Evolutionary conservation across 2,888 invertebrate species (phyloP), one percentile per base, ranked within the genome.

Genomic region (Plemyria rubiginata): DNA sequence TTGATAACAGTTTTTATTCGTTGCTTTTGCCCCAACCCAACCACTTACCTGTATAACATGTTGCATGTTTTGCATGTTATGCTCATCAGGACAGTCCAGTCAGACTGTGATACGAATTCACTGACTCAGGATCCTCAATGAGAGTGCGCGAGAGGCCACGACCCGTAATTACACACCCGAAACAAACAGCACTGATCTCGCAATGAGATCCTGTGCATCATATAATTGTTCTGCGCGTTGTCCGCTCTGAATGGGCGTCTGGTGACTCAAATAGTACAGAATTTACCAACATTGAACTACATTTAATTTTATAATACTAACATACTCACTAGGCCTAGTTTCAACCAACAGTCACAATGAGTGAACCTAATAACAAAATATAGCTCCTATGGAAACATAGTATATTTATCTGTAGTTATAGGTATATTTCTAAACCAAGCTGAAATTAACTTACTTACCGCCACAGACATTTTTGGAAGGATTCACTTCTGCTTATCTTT

Each of bases 151-250:
- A 58, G 78, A 76, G 85, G 87, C 78, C 88, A 74, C 86, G 88
- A 90, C 90, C 88, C 79, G 81, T 80, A 90, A 89, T 91, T 90
- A 88, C 75, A 81, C 70, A 79, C 72, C 87, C 89, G 81, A 90
- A 90, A 90, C 90, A 87, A 86, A 86, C 81, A 66, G 82, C 87
- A 84, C 83, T 74, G 84, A 87, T 86, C 86, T 73, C 76, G 76
- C 77, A 76, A 77, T 72, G 76, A 77, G 66, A 68, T 77, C 69
- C 70, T 73, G 65, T 73, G 72, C 74, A 76, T 79, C 80, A 73
- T 77, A 80, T 88, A 88, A 88, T 89, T 88, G 86, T 84, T 86
- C 77, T 72, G 84, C 86, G 84, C 78, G 71, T 78, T 75, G 66
- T 76, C 75, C 78, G 75, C 73, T 73, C 71, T 81, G 72, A 79